These are phyloP conservation scores for Delphinapterus leucas DNA, from an alignment of 2,113 vertebrate genomes.

Conservation along the genomic window DNA sequence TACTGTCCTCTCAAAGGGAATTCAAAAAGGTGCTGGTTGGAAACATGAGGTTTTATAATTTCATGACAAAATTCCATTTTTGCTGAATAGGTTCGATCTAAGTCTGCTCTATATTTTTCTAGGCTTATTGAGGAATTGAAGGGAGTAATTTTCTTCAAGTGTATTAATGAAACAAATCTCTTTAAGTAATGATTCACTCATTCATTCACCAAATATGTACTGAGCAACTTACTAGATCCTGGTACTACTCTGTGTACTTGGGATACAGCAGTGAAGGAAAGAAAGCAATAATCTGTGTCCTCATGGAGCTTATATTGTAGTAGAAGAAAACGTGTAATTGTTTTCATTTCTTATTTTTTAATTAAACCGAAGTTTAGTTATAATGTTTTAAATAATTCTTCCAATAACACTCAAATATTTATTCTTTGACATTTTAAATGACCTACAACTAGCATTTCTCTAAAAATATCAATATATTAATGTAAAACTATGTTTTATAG, in stretches of 20 bases:
- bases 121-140: neutral
- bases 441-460: neutral
- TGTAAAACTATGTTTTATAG: neutral
- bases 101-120: neutral
- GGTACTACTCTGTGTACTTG: neutral
- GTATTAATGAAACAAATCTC: neutral
- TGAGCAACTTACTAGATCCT: neutral
- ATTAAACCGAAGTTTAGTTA: neutral
- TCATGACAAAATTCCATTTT: neutral
- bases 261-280: neutral
- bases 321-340: neutral
- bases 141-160: neutral
- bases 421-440: neutral
- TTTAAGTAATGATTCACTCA: neutral
- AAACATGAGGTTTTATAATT: neutral
- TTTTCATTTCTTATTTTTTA: neutral
- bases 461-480: neutral
- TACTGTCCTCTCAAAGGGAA: neutral
- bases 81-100: neutral
- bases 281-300: neutral
- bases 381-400: neutral
- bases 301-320: neutral
- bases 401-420: neutral
- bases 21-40: neutral
- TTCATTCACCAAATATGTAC: neutral